These are phyloP conservation scores for Silurus asotus DNA, from an alignment of 2,113 vertebrate genomes.

Conservation along the genomic window DNA sequence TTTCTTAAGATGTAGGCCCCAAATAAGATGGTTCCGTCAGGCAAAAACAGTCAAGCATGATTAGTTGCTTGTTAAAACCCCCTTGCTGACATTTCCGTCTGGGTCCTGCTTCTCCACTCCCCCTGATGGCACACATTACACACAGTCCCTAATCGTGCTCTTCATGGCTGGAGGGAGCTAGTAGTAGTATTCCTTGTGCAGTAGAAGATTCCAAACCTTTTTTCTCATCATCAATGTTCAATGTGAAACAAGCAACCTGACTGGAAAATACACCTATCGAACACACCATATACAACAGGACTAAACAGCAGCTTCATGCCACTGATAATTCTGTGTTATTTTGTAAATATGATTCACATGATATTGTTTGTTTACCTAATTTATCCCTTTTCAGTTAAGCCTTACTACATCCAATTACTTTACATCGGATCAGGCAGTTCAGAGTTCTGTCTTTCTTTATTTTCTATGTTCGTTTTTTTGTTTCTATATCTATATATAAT, in stretches of 20 bases:
- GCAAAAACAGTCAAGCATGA: neutral
- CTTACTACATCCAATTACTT: neutral
- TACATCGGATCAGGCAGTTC: neutral
- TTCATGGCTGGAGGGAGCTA: neutral
- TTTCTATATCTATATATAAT: neutral
- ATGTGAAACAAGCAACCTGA: neutral
- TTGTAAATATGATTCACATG: slow-evolving; percentile 21
- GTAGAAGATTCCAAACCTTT: neutral
- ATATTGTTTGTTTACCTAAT: neutral
- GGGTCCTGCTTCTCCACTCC: slow-evolving; percentile 5
- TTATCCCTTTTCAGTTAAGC: slow-evolving; percentile 9
- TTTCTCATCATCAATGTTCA: neutral
- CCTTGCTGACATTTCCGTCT: neutral
- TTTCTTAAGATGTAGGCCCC: slow-evolving; percentile 6
- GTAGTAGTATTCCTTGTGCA: too few relatives aligned
- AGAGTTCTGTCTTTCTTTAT: slow-evolving; percentile 3
- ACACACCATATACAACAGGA: neutral
- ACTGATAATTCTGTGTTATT: neutral
- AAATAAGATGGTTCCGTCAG: slow-evolving; percentile 25
- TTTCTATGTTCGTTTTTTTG: neutral
- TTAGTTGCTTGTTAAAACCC: slow-evolving; percentile 22
- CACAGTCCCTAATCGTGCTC: neutral
- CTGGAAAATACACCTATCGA: neutral
- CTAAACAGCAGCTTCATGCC: neutral
- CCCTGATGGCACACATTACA: neutral